Evolutionary conservation across 92 coral and sea anemone genomes (phyloP).

Genomic region (Zoanthus solanderi): DNA sequence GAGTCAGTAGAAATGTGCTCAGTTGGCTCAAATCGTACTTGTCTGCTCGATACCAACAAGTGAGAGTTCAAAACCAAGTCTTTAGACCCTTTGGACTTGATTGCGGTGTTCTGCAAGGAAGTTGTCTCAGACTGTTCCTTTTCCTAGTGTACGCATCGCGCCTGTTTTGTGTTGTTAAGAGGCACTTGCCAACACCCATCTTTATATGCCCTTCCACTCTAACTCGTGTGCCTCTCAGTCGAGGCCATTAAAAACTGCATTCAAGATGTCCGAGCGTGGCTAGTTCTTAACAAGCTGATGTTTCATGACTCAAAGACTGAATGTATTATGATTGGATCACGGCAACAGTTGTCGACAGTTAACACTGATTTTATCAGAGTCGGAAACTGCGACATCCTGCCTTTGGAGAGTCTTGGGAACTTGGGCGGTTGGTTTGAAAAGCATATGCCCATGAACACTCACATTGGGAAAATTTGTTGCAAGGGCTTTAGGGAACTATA

Average conservation of each 20-base stretch:
- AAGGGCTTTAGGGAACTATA: no score
- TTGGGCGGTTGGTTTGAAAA: no score
- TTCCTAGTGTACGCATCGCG: background rate
- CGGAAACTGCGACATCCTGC: background rate
- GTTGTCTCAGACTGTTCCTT: no score
- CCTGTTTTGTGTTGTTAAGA: conserved; percentile 14
- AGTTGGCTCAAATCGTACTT: conserved; percentile 5
- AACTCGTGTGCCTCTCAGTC: conserved; percentile 20
- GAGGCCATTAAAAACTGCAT: conserved; percentile 8
- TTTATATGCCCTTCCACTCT: conserved; percentile 17
- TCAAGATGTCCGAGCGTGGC: conserved; percentile 20
- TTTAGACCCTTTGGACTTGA: background rate
- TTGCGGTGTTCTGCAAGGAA: background rate
- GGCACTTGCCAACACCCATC: conserved; percentile 15
- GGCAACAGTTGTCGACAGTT: conserved; percentile 6
- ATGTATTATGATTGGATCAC: background rate
- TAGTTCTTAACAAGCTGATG: background rate
- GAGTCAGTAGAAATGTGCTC: conserved; percentile 1
- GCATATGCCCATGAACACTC: no score
- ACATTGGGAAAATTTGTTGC: no score
- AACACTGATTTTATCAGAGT: background rate
- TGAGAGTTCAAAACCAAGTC: conserved; percentile 7
- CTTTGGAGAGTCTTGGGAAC: background rate
- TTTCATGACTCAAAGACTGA: background rate
- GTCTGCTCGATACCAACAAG: conserved; percentile 1